Conservation (phyloP, 2,113 vertebrate species). For the Artemisiospiza belli region DNA sequence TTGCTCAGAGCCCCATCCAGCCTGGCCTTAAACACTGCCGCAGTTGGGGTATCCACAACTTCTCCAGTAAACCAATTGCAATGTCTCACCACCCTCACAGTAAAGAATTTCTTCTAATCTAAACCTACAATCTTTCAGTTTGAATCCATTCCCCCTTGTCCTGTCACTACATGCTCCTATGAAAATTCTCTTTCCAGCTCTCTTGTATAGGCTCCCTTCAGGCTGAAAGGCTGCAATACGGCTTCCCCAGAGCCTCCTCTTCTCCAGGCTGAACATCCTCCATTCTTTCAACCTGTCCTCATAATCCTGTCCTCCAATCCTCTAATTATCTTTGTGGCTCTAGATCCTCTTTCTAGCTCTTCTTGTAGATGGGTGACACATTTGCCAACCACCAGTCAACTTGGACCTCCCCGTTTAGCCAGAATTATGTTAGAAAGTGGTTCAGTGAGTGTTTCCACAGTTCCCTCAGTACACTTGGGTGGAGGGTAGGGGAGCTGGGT, state of each 20-base stretch:
- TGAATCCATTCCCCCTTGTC: background rate
- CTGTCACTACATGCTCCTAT: background rate
- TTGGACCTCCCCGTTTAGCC: accelerated
- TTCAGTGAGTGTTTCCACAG: background rate
- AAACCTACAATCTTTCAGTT: background rate
- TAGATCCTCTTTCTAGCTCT: background rate
- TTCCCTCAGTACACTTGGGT: background rate
- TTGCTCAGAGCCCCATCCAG: background rate
- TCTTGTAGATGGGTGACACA: background rate
- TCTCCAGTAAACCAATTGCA: background rate
- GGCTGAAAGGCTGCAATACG: background rate
- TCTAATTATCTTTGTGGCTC: background rate
- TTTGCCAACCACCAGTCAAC: background rate
- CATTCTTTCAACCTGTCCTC: background rate
- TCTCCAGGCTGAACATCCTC: background rate
- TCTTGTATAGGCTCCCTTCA: background rate
- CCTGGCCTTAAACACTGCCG: background rate
- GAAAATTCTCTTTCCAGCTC: background rate
- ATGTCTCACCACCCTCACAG: background rate
- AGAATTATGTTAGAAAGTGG: background rate
- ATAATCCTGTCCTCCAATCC: background rate
- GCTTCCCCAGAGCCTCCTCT: background rate
- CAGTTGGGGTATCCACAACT: background rate
- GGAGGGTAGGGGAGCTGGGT: background rate
- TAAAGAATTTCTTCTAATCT: background rate